Conservation (phyloP, 2,797 vertebrate species). For the Poeciliopsis presidionis region DNA sequence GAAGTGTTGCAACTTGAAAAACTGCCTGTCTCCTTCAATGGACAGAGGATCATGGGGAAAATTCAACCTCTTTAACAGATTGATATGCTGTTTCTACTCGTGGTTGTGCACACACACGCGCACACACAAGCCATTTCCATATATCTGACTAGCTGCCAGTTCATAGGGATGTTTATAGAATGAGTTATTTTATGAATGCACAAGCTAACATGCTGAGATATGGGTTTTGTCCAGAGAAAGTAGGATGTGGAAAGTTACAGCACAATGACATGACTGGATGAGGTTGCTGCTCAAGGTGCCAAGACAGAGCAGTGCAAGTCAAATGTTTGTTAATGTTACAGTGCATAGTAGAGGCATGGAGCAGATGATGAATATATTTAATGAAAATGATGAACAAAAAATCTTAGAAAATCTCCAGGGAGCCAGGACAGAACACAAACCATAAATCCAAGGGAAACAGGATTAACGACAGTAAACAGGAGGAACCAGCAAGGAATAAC, state of each 20-base stretch:
- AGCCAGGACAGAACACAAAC: no score
- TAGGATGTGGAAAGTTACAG: neutral
- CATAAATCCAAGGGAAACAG: no score
- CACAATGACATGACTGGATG: neutral
- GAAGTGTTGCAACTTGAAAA: slow-evolving; percentile 73
- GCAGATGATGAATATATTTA: no score
- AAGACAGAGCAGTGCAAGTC: neutral
- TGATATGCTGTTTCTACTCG: slow-evolving; percentile 10
- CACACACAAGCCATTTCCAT: neutral
- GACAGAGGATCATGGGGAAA: slow-evolving; percentile 58
- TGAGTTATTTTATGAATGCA: neutral
- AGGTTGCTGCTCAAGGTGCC: neutral
- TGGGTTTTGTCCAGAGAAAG: neutral
- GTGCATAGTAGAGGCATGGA: neutral
- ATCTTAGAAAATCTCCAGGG: no score
- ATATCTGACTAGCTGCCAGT: neutral
- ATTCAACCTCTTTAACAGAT: slow-evolving; percentile 15
- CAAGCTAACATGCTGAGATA: neutral
- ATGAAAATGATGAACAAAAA: no score
- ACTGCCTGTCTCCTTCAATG: slow-evolving; percentile 79
- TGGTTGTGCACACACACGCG: neutral
- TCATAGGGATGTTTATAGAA: neutral
- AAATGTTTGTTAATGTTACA: neutral
- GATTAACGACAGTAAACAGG: no score
- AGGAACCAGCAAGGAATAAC: no score